Percentiles rank a stretch among this genome's conserved stretches.
Evolutionary conservation across 2,113 vertebrate genomes (phyloP).

Genomic region (Actinemys pallida): DNA sequence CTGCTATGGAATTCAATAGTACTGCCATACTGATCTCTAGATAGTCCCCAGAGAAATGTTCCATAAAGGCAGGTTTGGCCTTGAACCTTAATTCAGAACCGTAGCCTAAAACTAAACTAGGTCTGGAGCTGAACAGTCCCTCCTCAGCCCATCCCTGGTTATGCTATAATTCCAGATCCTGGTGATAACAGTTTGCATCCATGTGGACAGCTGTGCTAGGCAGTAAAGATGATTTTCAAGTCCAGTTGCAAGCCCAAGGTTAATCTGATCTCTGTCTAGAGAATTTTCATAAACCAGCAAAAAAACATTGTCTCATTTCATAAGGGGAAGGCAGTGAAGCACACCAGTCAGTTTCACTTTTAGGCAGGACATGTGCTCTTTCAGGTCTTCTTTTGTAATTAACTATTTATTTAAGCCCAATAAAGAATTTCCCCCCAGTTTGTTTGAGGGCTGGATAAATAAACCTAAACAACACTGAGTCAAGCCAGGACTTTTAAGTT

Average conservation of each 20-base stretch:
- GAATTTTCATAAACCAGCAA: slow-evolving; percentile 20
- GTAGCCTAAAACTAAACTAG: slow-evolving; percentile 13
- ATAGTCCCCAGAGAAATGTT: neutral
- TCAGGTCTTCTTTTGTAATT: slow-evolving; percentile 6
- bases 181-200: neutral
- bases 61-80: neutral
- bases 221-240: slow-evolving; percentile 15
- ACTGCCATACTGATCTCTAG: neutral
- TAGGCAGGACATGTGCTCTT: slow-evolving; percentile 35
- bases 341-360: neutral
- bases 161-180: neutral
- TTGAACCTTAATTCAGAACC: neutral
- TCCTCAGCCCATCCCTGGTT: neutral
- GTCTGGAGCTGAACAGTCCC: neutral
- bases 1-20: neutral
- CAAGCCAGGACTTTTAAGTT: slow-evolving; percentile 46
- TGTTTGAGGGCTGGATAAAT: slow-evolving; percentile 59
- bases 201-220: neutral
- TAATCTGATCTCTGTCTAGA: neutral
- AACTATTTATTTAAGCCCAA: slow-evolving; percentile 8
- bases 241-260: neutral
- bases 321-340: neutral
- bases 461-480: slow-evolving; percentile 38
- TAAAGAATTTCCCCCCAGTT: slow-evolving; percentile 24
- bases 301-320: slow-evolving; percentile 12